Base-by-base conservation (phyloP, 2,888 invertebrate species). In the Ctenicera cuprea region DNA sequence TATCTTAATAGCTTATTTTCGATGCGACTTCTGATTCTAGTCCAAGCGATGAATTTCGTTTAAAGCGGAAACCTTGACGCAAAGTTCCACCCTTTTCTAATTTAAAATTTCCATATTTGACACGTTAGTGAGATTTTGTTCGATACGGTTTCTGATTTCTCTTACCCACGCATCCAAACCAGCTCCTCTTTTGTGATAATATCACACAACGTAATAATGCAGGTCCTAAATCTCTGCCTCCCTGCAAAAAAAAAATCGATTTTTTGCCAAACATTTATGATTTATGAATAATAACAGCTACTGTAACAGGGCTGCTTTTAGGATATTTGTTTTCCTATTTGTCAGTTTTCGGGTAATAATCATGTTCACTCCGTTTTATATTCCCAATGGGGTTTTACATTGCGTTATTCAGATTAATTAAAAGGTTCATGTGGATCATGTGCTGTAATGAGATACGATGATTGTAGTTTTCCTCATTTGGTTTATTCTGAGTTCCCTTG, bases 91-190 rank as follows among this genome's bases (percentile, higher is more conserved):
- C 66, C 66, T 26, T 37, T 54, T 66, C 41, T 66, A 66, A 66
- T 66, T 66, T 66, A 66, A 54, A 66, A 66, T 66, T 66, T 66
- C 52, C 66, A 66, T 66, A 66, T 66, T 66, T 52, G 54, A 54
- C 26, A 41, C 66, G 54, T 66, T 54, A 22, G 38, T 66, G 22
- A 66, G 66, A 54, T 43, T 54, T 66, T 54, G 26, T 66, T 66
- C 66, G 66, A 66, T 66, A 66, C 66, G 66, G 54, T 66, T 37
- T 54, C 54, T 66, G 66, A 52, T 52, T 66, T 66, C 66, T 26
- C n/a, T 48, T 64, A 50, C 54, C 33, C 22, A 52, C 54, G 38
- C 66, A 66, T 38, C 38, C 26, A 38, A 38, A 59, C 11, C 43
- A 30, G 20, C 38, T 41, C 20, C 20, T 22, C 61, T 61, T 48